Evolutionary conservation across 35 echinoderm and acorn worm genomes (phyloP).

Genomic region (Acanthaster planci): DNA sequence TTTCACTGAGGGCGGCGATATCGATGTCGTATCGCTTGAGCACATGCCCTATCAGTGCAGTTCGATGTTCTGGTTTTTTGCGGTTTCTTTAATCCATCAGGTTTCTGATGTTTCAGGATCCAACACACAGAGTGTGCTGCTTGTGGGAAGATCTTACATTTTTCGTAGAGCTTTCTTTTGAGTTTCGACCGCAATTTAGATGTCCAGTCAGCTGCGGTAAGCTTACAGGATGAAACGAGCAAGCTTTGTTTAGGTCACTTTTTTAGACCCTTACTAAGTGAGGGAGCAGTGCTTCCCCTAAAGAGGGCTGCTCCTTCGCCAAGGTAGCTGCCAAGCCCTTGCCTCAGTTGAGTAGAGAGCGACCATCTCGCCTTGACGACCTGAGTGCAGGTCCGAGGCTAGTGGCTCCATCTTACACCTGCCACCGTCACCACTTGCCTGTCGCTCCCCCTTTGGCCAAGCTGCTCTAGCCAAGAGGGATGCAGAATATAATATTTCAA

Average conservation of each 20-base stretch:
- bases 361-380: constrained; percentile 22
- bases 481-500: background rate
- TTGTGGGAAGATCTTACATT: background rate
- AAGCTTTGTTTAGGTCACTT: background rate
- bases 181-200: constrained; percentile 30
- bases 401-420: constrained; percentile 25
- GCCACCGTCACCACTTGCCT: constrained; percentile 9
- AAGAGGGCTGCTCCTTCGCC: background rate
- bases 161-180: background rate
- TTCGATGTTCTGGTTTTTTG: background rate
- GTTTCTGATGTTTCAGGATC: constrained; percentile 30
- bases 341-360: background rate
- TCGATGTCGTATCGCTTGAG: background rate
- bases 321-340: constrained; percentile 8
- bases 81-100: constrained; percentile 5
- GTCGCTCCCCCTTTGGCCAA: background rate
- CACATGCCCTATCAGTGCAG: too few relatives aligned
- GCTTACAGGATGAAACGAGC: constrained; percentile 4
- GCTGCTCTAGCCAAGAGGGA: constrained; percentile 8
- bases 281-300: background rate
- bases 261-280: background rate
- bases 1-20: constrained; percentile 9
- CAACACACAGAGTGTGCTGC: constrained; percentile 27
- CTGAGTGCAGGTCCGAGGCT: constrained; percentile 35
- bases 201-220: constrained; percentile 21